Evolutionary conservation across 1,140 invertebrate species (phyloP), one percentile per base, ranked within the genome.

Genomic region (Periplaneta americana): DNA sequence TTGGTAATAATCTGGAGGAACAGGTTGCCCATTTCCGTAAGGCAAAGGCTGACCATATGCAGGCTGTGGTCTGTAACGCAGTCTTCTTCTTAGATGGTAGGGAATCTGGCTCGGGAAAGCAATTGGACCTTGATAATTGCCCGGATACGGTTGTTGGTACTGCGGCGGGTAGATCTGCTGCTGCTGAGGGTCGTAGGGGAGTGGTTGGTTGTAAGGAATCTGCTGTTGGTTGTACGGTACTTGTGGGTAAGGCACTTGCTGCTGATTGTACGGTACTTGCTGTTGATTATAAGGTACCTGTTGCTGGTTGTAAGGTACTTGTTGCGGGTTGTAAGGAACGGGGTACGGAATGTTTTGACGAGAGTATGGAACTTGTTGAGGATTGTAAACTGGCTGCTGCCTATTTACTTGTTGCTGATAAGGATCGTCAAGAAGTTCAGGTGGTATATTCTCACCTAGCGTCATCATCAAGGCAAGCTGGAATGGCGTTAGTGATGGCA

Each of bases 391-490:
- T 34, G 32, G 22, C 34, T 80, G 80, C 18, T 31, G 74, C 18
- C 34, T 35, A 34, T 80, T 74, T 22, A 36, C 22, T 10, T 34
- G 34, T 34, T 77, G 76, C n/a, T 78, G 76, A 28, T 78, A 36
- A 37, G 33, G 76, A 36, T 78, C 36, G 35, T 78, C 31, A 0
- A 75, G 1, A 0, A 80, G 34, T 6, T 75, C 80, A 28, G 80
- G 80, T 34, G 80, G 80, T 17, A 80, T 48, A n/a, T 80, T 35
- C n/a, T 35, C 36, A 6, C 80, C 80, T 34, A 80, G 36, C 4
- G 74, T 80, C n/a, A 74, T 57, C 34, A 80, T 80, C 31, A 80
- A 28, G 9, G 80, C 80, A n/a, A 66, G 31, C 66, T 80, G 80
- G 35, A 75, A 37, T 1, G 80, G 80, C 34, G 80, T 80, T 4